These are phyloP conservation scores for Euzophera pinguis DNA, from an alignment of 2,888 invertebrate species.

Conservation along the genomic window DNA sequence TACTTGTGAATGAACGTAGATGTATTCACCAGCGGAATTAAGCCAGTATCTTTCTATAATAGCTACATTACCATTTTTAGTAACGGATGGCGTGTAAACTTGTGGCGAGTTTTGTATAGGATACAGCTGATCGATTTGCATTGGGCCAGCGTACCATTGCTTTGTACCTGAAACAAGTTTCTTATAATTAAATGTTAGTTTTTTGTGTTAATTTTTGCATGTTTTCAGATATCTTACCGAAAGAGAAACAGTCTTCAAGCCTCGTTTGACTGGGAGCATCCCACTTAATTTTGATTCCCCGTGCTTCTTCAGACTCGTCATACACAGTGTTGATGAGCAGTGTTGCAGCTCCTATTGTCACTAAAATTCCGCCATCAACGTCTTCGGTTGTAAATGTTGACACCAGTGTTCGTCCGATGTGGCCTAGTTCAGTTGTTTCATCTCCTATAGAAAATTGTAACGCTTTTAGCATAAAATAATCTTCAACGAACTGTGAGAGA, in stretches of 20 bases:
- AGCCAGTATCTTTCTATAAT: conserved; percentile 86
- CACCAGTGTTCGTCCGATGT: conserved; percentile 58
- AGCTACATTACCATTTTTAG: conserved; percentile 74
- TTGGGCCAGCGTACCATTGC: conserved; percentile 86
- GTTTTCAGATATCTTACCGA: conserved; percentile 50
- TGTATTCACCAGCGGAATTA: conserved; percentile 84
- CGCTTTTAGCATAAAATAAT: no score
- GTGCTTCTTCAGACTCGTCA: conserved; percentile 40
- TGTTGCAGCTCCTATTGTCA: conserved; percentile 47
- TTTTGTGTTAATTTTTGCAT: no score
- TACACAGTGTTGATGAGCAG: conserved; percentile 50
- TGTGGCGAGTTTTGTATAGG: conserved; percentile 79
- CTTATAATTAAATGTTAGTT: no score
- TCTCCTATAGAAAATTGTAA: conserved; percentile 30
- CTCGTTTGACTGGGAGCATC: conserved; percentile 40
- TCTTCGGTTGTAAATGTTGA: conserved; percentile 44
- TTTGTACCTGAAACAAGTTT: conserved; percentile 40
- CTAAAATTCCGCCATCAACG: conserved; percentile 48
- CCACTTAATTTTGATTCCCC: conserved; percentile 62
- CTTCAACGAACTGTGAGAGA: no score
- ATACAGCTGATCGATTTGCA: conserved; percentile 80
- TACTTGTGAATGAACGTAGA: conserved; percentile 81
- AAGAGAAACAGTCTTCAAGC: conserved; percentile 72
- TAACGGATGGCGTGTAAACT: conserved; percentile 75
- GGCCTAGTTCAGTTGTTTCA: conserved; percentile 38